These are phyloP conservation scores for Epizoanthus stellaris DNA, from an alignment of 92 coral and sea anemone genomes.

Conservation along the genomic window DNA sequence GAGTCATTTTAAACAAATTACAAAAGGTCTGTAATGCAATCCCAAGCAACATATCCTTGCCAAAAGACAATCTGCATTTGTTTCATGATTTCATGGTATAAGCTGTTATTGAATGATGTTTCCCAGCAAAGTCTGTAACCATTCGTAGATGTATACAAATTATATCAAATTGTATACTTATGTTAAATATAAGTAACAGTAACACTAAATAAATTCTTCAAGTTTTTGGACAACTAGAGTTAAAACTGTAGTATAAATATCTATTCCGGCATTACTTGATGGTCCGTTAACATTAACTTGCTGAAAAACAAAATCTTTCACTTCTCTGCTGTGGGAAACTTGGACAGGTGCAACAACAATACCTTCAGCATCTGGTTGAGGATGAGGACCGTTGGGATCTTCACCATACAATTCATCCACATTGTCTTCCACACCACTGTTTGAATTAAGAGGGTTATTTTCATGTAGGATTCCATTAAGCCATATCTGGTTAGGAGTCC, in stretches of 20 bases:
- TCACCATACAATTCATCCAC: conserved; percentile 60
- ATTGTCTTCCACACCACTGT: conserved; percentile 51
- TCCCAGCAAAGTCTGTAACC: no score
- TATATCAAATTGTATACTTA: no score
- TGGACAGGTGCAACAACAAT: conserved; percentile 64
- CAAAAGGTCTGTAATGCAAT: no score
- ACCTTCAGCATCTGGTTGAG: conserved; percentile 61
- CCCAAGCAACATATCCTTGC: no score
- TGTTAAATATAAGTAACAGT: no score
- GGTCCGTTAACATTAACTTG: conserved; percentile 47
- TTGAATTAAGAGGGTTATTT: conserved; percentile 59
- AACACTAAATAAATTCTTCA: conserved; percentile 2
- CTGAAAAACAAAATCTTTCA: conserved; percentile 38
- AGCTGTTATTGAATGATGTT: no score
- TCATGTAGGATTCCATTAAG: conserved; percentile 67
- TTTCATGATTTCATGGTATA: no score
- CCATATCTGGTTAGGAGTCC: conserved; percentile 79
- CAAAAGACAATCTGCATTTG: no score
- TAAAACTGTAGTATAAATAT: conserved; percentile 52
- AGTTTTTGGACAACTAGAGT: conserved; percentile 39
- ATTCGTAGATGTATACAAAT: no score
- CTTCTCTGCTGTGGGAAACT: conserved; percentile 48
- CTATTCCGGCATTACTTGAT: conserved; percentile 56
- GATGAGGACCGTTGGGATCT: conserved; percentile 66
- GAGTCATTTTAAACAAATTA: no score